Evolutionary conservation across 2,797 vertebrate genomes (phyloP), one percentile per base, ranked within the genome.

Genomic region (Chloroceryle inda): DNA sequence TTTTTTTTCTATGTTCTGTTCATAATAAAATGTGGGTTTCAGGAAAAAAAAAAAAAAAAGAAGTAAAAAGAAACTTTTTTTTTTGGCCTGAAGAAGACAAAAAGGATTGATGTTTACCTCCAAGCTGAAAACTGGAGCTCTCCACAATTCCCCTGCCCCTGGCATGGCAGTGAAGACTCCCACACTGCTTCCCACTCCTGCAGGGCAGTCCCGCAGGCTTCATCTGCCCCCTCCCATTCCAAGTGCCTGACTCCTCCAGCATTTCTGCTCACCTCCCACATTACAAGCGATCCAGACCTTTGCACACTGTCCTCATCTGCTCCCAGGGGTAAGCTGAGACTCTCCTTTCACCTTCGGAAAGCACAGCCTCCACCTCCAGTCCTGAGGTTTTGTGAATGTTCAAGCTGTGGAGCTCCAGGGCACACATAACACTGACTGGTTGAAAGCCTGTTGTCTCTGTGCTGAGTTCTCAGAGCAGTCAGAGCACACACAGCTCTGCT

Each of bases 211-310:
- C 68, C 0, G 1, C 4, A 0, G 62, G n/a, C 66, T 93, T 93
- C 62, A 66, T 92, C 84, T 92, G 81, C 92, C 86, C 55, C 71
- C 86, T 95, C 74, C 89, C 74, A 91, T 94, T 97, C 92, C 89
- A 82, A 94, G 74, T 21, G 77, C 91, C 92, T 96, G 94, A 96
- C 94, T 96, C 78, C 75, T 94, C 74, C 15, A 55, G 92, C 91
- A 96, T 96, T 95, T 94, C 73, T 95, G 55, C 79, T 78, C 73
- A 42, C 82, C 82, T 86, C 92, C 95, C 83, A 96, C 89, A 1
- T 74, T 75, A 95, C 62, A 90, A 69, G 42, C 53, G 0, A 92
- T 72, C 64, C 31, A 8, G 92, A 58, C 73, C 66, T 94, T 85
- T 88, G 50, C 8, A 4, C 1, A 0, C 21, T 69, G 79, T 80